phyloP scores from a whole-genome alignment of 2,113 vertebrate genomes.

The Deroptyus accipitrinus region DNA sequence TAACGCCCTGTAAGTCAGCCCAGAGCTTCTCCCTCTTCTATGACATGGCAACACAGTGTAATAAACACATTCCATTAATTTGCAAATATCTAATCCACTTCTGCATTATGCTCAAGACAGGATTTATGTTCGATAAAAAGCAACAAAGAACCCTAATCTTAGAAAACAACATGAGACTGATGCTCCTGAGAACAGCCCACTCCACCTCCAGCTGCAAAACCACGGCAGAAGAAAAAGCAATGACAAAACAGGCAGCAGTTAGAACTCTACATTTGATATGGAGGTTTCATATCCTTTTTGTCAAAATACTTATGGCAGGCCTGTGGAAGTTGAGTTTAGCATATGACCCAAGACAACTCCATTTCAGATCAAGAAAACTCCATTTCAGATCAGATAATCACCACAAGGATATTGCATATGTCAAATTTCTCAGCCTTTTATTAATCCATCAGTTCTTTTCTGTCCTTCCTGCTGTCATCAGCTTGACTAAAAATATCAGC shows the following conservation, averaged over 20 bases:
- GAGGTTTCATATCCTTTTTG: neutral
- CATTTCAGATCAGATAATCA: neutral
- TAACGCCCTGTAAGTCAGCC: fast-evolving
- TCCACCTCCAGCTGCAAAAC: neutral
- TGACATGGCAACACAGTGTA: neutral
- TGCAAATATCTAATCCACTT: neutral
- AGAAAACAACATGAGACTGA: neutral
- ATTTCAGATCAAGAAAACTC: neutral
- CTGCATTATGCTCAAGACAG: neutral
- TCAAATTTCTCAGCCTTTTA: neutral
- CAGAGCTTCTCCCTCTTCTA: neutral
- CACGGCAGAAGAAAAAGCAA: neutral
- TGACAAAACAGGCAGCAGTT: neutral
- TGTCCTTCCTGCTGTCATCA: neutral
- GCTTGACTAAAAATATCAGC: neutral
- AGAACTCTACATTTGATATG: neutral
- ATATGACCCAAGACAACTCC: neutral
- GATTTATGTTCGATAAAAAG: neutral
- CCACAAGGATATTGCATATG: neutral
- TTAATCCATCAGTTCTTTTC: neutral
- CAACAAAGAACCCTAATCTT: neutral
- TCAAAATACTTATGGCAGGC: neutral
- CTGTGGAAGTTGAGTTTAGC: neutral
- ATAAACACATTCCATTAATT: neutral
- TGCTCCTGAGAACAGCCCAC: fast-evolving